phyloP scores from a whole-genome alignment of 2,888 invertebrate species.

The Pomacea canaliculata region DNA sequence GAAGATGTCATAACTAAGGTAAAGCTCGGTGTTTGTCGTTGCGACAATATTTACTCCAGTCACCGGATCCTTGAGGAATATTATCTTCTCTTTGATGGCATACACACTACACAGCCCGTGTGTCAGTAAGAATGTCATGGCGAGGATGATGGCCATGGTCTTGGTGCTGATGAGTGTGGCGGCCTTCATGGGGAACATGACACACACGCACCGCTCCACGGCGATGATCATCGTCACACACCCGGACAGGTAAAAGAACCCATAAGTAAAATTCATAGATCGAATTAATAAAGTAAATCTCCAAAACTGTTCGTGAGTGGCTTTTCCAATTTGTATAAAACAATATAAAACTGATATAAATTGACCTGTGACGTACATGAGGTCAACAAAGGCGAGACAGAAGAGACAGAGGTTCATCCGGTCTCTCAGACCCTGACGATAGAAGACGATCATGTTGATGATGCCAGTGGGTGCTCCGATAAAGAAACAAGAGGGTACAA shows the following conservation, averaged over 20 bases:
- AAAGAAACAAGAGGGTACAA: too few species aligned
- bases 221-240: not conserved
- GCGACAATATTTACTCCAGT: not conserved
- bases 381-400: too few species aligned
- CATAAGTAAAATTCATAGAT: not conserved
- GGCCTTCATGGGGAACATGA: constrained; percentile 4
- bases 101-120: not conserved
- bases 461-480: too few species aligned
- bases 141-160: not conserved
- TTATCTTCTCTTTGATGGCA: not conserved
- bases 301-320: not conserved
- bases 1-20: not conserved
- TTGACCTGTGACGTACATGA: too few species aligned
- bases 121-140: not conserved
- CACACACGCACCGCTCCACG: constrained; percentile 1
- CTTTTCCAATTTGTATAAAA: too few species aligned
- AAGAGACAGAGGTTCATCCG: too few species aligned
- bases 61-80: not conserved
- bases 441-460: too few species aligned
- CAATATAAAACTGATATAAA: too few species aligned
- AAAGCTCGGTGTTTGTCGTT: not conserved
- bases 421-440: too few species aligned
- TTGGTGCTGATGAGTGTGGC: not conserved
- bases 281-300: not conserved
- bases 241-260: not conserved